phyloP scores from a whole-genome alignment of 2,113 vertebrate genomes.

The Macroglossus sobrinus region DNA sequence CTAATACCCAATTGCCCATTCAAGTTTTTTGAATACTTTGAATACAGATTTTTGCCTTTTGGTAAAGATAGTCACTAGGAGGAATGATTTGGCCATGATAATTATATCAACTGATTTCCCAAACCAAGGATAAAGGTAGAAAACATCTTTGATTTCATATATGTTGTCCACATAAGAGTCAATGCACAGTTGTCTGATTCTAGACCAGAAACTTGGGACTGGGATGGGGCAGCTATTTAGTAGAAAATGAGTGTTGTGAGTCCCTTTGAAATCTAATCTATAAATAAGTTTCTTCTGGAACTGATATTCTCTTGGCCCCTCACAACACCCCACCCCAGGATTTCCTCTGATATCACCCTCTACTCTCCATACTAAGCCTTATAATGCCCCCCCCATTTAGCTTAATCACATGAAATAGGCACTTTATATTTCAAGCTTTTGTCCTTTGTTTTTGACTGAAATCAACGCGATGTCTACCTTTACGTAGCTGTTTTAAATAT shows the following conservation, averaged over 20 bases:
- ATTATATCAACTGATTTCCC: background rate
- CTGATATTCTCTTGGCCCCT: background rate
- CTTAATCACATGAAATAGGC: slow-evolving; percentile 33
- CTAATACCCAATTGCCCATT: background rate
- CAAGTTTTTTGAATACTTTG: background rate
- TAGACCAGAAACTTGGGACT: background rate
- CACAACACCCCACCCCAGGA: background rate
- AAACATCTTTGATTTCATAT: background rate
- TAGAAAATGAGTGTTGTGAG: background rate
- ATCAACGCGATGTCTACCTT: slow-evolving; percentile 75
- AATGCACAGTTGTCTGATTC: background rate
- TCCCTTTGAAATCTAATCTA: background rate
- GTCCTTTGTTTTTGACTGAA: slow-evolving; percentile 76
- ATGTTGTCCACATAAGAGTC: background rate
- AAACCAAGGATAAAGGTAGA: background rate
- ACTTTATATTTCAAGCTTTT: slow-evolving; percentile 32
- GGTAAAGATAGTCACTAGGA: background rate
- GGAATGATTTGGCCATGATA: background rate
- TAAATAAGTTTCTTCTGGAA: background rate
- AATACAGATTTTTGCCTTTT: background rate
- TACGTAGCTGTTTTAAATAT: background rate
- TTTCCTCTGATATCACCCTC: background rate
- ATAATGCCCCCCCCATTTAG: background rate
- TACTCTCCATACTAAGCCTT: background rate
- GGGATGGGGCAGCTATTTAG: background rate